Evolutionary conservation across 1,140 invertebrate genomes (phyloP).

Genomic region (Babylonia areolata): DNA sequence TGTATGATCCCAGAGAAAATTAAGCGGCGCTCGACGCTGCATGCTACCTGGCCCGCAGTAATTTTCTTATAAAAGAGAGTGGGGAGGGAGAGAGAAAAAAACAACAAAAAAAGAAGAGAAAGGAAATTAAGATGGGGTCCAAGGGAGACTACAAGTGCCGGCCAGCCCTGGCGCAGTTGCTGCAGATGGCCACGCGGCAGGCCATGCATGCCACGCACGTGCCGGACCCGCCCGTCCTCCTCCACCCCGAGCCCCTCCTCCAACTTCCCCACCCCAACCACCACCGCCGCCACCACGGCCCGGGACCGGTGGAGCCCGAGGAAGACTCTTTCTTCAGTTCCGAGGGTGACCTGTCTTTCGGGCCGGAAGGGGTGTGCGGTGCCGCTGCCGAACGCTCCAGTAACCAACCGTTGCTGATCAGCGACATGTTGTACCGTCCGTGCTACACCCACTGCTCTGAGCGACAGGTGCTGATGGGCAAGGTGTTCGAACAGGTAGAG

Average conservation of each 20-base stretch:
- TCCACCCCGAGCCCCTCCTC: not conserved
- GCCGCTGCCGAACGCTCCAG: not conserved
- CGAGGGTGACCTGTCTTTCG: slow-evolving; percentile 12
- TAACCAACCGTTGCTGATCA: slow-evolving; percentile 25
- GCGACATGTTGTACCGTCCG: slow-evolving; percentile 1
- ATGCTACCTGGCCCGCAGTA: no score
- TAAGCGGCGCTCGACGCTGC: no score
- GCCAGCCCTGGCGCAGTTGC: slow-evolving; percentile 24
- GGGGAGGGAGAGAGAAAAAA: no score
- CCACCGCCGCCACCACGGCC: not conserved
- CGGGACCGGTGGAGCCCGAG: not conserved
- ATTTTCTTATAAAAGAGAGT: no score
- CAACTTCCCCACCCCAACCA: not conserved
- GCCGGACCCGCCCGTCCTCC: not conserved
- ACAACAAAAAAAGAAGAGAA: no score
- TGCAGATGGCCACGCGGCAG: slow-evolving; percentile 30
- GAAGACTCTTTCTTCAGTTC: slow-evolving; percentile 32
- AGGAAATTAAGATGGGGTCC: slow-evolving; percentile 4
- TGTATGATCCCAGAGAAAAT: no score
- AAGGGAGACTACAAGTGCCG: slow-evolving; percentile 30
- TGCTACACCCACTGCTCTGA: slow-evolving; percentile 31
- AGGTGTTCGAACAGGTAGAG: slow-evolving; percentile 33
- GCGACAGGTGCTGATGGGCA: slow-evolving; percentile 35
- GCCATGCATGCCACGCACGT: slow-evolving; percentile 37
- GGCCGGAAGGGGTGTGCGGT: slow-evolving; percentile 4